Evolutionary conservation across 2,113 vertebrate species (phyloP).

Genomic region (Dicentrarchus labrax): DNA sequence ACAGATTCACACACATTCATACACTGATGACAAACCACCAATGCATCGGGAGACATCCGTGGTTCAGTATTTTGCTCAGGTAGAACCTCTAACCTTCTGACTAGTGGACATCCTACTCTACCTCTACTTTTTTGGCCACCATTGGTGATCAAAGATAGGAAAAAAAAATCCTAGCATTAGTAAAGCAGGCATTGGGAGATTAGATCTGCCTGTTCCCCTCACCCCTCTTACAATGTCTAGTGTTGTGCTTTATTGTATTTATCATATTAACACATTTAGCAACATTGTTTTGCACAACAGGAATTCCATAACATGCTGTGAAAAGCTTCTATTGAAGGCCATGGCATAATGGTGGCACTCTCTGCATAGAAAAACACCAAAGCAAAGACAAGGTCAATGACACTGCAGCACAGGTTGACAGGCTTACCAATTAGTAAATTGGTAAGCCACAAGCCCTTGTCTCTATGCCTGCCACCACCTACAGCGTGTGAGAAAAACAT

Average conservation of each 20-base stretch:
- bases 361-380: slow-evolving; percentile 33
- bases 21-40: no score
- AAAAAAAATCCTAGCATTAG: no score
- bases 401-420: slow-evolving; percentile 50
- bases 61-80: no score
- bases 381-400: slow-evolving; percentile 60
- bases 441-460: slow-evolving; percentile 29
- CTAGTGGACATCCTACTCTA: no score
- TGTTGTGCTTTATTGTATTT: slow-evolving; percentile 4
- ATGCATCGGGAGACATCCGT: no score
- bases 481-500: slow-evolving; percentile 29
- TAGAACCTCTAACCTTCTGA: no score
- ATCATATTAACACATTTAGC: neutral
- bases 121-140: neutral
- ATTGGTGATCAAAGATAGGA: neutral
- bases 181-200: neutral
- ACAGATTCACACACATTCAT: no score
- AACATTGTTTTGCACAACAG: slow-evolving; percentile 13
- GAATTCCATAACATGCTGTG: slow-evolving; percentile 9
- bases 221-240: neutral
- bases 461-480: slow-evolving; percentile 9
- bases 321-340: slow-evolving; percentile 24
- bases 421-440: slow-evolving; percentile 53
- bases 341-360: slow-evolving; percentile 5
- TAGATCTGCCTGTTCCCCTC: neutral